These are phyloP conservation scores for Lanius collurio DNA, from an alignment of 2,113 vertebrate genomes.

Conservation along the genomic window DNA sequence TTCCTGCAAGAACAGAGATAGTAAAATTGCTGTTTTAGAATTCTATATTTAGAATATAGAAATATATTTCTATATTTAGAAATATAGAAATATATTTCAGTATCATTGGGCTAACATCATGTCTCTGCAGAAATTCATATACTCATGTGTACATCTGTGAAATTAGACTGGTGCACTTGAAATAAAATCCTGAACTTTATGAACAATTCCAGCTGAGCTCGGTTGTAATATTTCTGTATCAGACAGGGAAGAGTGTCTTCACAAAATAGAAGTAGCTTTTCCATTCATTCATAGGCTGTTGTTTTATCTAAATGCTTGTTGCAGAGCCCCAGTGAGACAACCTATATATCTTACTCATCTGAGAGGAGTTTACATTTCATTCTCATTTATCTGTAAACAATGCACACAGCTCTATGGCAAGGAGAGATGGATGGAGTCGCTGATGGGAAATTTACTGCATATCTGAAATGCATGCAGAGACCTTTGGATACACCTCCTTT, in stretches of 20 bases:
- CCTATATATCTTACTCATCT: slow-evolving; percentile 1
- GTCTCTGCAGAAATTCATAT: slow-evolving; percentile 17
- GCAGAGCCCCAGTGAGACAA: neutral
- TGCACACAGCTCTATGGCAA: neutral
- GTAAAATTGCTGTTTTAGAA: neutral
- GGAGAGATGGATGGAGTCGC: slow-evolving; percentile 18
- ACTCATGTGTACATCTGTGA: neutral
- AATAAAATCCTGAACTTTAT: slow-evolving; percentile 28
- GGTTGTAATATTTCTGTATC: neutral
- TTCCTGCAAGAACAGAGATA: neutral
- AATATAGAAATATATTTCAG: neutral
- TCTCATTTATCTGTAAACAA: slow-evolving; percentile 21
- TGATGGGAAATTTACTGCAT: neutral
- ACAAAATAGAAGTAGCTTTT: neutral
- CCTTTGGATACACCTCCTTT: neutral
- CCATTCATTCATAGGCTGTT: neutral
- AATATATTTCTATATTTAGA: too few relatives aligned
- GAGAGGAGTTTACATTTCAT: slow-evolving; percentile 33
- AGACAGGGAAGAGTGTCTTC: neutral
- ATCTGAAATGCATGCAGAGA: neutral
- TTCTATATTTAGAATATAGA: too few relatives aligned
- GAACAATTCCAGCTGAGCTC: neutral
- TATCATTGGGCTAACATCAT: neutral
- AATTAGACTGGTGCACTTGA: slow-evolving; percentile 26
- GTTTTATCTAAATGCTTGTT: neutral